Evolutionary conservation across 1,140 invertebrate species (phyloP).

Genomic region (Ceratoteleas bidentatus): DNA sequence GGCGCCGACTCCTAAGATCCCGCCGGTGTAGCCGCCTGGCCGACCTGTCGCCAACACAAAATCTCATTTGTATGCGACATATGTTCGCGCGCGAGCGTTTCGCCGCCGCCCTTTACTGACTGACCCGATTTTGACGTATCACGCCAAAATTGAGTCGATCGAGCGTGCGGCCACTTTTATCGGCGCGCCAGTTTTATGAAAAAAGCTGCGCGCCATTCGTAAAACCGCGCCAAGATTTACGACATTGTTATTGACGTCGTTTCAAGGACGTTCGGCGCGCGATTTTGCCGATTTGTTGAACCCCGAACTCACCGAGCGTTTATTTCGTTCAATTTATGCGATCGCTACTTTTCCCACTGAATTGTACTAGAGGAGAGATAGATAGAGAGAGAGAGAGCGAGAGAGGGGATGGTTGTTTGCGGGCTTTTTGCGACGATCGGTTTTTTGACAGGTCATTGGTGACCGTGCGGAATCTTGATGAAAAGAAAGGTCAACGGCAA

Average conservation of each 20-base stretch:
- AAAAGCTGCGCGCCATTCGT: constrained; percentile 13
- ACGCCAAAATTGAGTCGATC: constrained; percentile 33
- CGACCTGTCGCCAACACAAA: constrained; percentile 72
- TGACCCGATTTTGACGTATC: constrained; percentile 55
- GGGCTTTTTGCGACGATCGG: no score
- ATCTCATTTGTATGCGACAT: constrained; percentile 73
- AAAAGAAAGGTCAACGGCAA: no score
- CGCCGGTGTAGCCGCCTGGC: constrained; percentile 59
- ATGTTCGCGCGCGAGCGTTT: constrained; percentile 40
- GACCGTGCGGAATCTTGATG: no score
- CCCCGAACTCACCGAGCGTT: constrained; percentile 8
- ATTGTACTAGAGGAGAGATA: no score
- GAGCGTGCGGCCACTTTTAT: constrained; percentile 18
- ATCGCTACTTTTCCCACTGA: constrained; percentile 7
- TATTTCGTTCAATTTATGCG: constrained; percentile 32
- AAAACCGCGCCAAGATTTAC: constrained; percentile 39
- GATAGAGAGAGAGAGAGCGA: no score
- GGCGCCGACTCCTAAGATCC: constrained; percentile 64
- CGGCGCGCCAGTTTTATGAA: constrained; percentile 27
- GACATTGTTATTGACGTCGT: constrained; percentile 31
- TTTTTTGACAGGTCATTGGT: no score
- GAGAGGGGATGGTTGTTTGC: no score
- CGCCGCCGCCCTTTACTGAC: constrained; percentile 11
- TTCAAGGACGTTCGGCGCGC: constrained; percentile 20
- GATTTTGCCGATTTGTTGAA: constrained; percentile 39